A percentile compares a stretch with the other conserved stretches of the same genome.
Evolutionary conservation across 1,140 invertebrate species (phyloP).

Genomic region (Drosophila kikkawai): DNA sequence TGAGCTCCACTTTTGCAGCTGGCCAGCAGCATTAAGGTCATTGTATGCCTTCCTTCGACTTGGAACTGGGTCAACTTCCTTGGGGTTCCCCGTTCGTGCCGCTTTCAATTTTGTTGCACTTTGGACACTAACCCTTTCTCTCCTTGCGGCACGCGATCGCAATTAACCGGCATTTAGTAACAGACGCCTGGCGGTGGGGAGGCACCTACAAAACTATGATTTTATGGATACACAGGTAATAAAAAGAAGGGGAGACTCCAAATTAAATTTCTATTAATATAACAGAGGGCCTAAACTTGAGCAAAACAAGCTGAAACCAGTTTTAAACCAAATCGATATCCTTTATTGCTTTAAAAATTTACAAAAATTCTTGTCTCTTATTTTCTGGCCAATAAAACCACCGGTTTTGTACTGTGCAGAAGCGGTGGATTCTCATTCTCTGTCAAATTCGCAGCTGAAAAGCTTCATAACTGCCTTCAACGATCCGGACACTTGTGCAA

Average conservation of each 20-base stretch:
- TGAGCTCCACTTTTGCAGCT: conserved; percentile 41
- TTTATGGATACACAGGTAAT: conserved; percentile 3
- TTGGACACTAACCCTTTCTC: conserved; percentile 50
- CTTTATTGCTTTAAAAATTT: not conserved
- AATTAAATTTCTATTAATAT: not conserved
- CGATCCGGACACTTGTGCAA: conserved; percentile 72
- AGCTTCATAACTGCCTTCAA: conserved; percentile 32
- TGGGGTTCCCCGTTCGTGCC: conserved; percentile 27
- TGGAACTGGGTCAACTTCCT: conserved; percentile 45
- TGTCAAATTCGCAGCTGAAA: conserved; percentile 18
- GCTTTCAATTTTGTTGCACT: conserved; percentile 53
- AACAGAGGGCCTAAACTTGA: not conserved
- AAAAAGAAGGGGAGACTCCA: not conserved
- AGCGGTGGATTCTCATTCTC: not conserved
- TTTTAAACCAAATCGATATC: not conserved
- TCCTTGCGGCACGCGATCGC: conserved; percentile 37
- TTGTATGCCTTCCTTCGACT: conserved; percentile 14
- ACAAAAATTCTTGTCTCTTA: too few relatives aligned
- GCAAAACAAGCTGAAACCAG: not conserved
- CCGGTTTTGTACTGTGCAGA: conserved; percentile 8
- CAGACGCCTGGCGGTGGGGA: not conserved
- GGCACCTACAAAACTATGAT: conserved; percentile 5
- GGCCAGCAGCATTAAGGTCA: conserved; percentile 48
- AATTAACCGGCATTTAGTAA: conserved; percentile 49
- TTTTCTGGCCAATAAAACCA: too few relatives aligned